Base-by-base conservation (phyloP, 2,888 invertebrate genomes). In the Stenodera caucasica region DNA sequence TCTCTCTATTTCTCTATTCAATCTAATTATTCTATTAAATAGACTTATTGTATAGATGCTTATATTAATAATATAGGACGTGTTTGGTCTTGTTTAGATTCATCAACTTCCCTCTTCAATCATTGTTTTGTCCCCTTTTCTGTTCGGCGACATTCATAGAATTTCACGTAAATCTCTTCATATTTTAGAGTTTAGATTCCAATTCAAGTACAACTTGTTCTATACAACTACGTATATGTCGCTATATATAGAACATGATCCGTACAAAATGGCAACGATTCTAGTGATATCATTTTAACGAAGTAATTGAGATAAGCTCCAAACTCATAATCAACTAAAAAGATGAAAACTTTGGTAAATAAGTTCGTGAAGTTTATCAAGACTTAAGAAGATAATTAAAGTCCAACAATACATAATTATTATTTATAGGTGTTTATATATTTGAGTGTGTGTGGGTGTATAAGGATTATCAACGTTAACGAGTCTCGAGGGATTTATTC, bases 381-480 rank as follows among this genome's bases (percentile, higher is more conserved):
- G 37, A 15, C 8, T 37, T 15, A 40, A 7, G 18, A 18, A 40
- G 18, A 40, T 40, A 40, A 40, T 40, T 40, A 40, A 18, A 40
- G 15, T 15, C 15, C 9, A 40, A 40, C 37, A 40, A 40, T 40
- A 15, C 15, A 40, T 40, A 40, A 40, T 40, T 40, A 40, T 18
- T 40, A 40, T 37, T 37, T 40, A 40, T 40, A 40, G 18, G 18
- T 40, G 37, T 35, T n/a, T n/a, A n/a, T n/a, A n/a, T n/a, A n/a
- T n/a, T n/a, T n/a, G n/a, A n/a, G 5, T 35, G 12, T 14, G 14
- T 35, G 35, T 35, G 12, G 2, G 14, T 35, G 14, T 33, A 33
- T 33, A 11, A 18, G 37, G 37, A 40, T 40, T 40, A 40, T 18
- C 37, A 40, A 40, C 9, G 37, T 18, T 40, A 40, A 40, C 37